Percentiles rank a stretch among this genome's conserved stretches.
Conservation (phyloP, 1,140 invertebrate species). For the Sitophilus oryzae region DNA sequence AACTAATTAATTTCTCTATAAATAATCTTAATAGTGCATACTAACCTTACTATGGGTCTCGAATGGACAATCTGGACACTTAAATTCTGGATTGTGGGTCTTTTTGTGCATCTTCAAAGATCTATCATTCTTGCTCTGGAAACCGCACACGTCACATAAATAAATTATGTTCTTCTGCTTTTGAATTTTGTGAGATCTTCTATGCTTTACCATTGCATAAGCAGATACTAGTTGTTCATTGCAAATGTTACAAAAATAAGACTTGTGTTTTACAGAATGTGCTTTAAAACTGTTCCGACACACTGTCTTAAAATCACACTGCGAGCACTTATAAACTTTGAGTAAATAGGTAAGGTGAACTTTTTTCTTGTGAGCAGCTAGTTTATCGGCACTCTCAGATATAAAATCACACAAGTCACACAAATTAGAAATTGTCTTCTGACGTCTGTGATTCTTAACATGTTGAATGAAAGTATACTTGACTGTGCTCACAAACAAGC, state of each 20-base stretch:
- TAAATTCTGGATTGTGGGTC: slow-evolving; percentile 20
- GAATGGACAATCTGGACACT: slow-evolving; percentile 22
- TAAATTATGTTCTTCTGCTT: slow-evolving; percentile 16
- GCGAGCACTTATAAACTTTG: slow-evolving; percentile 12
- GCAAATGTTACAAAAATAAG: slow-evolving; percentile 13
- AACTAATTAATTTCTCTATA: too few relatives aligned
- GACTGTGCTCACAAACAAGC: slow-evolving; percentile 11
- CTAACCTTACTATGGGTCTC: slow-evolving; percentile 22
- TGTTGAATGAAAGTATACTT: slow-evolving; percentile 18
- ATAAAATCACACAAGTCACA: slow-evolving; percentile 21
- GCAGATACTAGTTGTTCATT: slow-evolving; percentile 16
- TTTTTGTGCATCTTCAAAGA: slow-evolving; percentile 21
- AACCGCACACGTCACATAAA: slow-evolving; percentile 20
- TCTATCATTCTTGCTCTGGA: slow-evolving; percentile 20
- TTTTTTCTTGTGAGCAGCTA: slow-evolving; percentile 9
- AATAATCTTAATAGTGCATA: too few relatives aligned
- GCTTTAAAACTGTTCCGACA: slow-evolving; percentile 18
- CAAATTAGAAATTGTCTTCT: slow-evolving; percentile 20
- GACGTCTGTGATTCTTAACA: slow-evolving; percentile 11
- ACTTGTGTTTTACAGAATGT: slow-evolving; percentile 19
- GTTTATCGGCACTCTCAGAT: slow-evolving; percentile 12
- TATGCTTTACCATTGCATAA: slow-evolving; percentile 14
- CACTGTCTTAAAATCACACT: slow-evolving; percentile 19
- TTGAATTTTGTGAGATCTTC: slow-evolving; percentile 9
- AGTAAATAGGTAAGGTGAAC: slow-evolving; percentile 10